phyloP scores from a whole-genome alignment of 1,140 invertebrate genomes.

The Tetragnatha versicolor region DNA sequence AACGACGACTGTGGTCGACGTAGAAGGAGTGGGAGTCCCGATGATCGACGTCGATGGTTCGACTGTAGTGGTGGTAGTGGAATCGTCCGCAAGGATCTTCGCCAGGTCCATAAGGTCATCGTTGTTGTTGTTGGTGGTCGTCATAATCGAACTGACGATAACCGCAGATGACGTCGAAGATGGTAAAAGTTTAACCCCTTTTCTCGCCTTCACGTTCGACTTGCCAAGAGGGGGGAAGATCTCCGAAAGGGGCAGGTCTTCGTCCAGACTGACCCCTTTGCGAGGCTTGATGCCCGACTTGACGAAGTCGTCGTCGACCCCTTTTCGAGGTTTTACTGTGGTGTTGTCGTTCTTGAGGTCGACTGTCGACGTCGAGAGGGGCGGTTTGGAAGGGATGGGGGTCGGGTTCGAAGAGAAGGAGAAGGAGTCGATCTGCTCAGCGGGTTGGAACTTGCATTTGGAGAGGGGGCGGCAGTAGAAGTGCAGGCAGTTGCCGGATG shows the following conservation, averaged over 20 bases:
- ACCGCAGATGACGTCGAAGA: neutral
- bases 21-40: neutral
- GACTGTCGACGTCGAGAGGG: neutral
- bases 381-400: constrained; percentile 3
- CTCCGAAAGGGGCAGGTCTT: constrained; percentile 4
- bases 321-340: constrained; percentile 38
- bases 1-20: neutral
- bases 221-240: neutral
- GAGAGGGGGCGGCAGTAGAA: constrained; percentile 20
- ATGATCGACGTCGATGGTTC: neutral
- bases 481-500: constrained; percentile 22
- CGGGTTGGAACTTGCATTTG: constrained; percentile 43
- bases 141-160: neutral
- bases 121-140: neutral
- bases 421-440: constrained; percentile 17
- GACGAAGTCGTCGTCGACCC: neutral
- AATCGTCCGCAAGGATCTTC: constrained; percentile 33
- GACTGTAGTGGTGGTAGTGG: neutral
- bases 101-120: constrained; percentile 10
- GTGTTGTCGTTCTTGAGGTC: constrained; percentile 40
- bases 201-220: constrained; percentile 42
- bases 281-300: constrained; percentile 42
- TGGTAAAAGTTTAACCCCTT: constrained; percentile 20
- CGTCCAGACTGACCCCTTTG: constrained; percentile 28
- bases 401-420: constrained; percentile 4